Conservation (phyloP, 2,888 invertebrate species). For the Congeria kusceri region DNA sequence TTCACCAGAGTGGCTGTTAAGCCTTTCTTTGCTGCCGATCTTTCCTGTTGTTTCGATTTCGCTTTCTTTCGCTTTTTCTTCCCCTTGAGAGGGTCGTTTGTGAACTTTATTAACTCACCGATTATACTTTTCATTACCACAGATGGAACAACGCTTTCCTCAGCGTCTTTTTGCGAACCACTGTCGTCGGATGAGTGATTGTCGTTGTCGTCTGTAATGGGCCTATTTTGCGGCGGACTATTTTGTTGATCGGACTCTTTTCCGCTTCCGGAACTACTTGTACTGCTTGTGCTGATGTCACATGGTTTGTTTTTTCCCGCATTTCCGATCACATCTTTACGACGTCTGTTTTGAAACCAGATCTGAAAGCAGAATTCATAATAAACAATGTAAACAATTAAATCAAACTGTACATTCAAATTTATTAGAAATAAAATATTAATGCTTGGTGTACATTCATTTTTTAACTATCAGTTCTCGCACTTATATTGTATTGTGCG, state of each 20-base stretch:
- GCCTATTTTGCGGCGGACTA: constrained; percentile 32
- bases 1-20: constrained; percentile 62
- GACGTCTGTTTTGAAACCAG: constrained; percentile 84
- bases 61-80: constrained; percentile 73
- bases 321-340: constrained; percentile 81
- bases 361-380: constrained; percentile 70
- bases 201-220: constrained; percentile 35
- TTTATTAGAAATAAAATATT: too few relatives aligned
- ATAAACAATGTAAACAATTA: too few relatives aligned
- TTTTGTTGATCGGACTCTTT: constrained; percentile 38
- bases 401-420: too few relatives aligned
- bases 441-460: too few relatives aligned
- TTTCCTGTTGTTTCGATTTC: constrained; percentile 53
- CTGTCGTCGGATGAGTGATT: constrained; percentile 39
- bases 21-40: constrained; percentile 50
- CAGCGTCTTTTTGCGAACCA: constrained; percentile 19
- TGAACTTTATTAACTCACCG: constrained; percentile 76
- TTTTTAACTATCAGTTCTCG: too few relatives aligned
- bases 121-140: constrained; percentile 79
- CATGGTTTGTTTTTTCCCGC: constrained; percentile 49
- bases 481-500: too few relatives aligned
- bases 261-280: constrained; percentile 40
- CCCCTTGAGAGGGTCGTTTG: constrained; percentile 73
- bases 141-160: constrained; percentile 73
- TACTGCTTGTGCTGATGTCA: constrained; percentile 59